Evolutionary conservation across 2,113 vertebrate genomes (phyloP).

Genomic region (Reinhardtius hippoglossoides): DNA sequence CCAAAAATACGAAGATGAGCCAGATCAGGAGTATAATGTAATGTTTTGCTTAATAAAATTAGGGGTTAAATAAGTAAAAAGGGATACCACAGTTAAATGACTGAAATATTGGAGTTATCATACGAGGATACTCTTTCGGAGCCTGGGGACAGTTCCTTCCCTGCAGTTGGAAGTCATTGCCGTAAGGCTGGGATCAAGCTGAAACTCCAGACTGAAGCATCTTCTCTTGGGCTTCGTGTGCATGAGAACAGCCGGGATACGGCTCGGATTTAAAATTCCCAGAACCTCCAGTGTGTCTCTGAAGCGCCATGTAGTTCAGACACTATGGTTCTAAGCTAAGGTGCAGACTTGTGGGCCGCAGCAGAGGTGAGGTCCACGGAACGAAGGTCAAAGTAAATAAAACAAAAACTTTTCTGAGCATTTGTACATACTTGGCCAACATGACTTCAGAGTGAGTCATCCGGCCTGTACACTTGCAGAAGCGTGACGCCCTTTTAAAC

Average conservation of each 20-base stretch:
- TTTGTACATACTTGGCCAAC: neutral
- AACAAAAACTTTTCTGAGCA: neutral
- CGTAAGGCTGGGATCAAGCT: neutral
- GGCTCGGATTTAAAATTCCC: constrained; percentile 21
- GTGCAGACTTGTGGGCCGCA: neutral
- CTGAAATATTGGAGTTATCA: no score
- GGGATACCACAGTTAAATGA: neutral
- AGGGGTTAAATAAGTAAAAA: neutral
- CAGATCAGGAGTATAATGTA: neutral
- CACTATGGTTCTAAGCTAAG: neutral
- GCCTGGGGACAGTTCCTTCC: neutral
- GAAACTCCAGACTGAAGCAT: constrained; percentile 19
- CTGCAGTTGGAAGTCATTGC: constrained; percentile 4
- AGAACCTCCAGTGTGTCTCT: constrained; percentile 10
- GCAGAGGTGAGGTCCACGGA: neutral
- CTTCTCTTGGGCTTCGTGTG: neutral
- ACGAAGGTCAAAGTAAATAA: constrained; percentile 3
- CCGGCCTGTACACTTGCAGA: neutral
- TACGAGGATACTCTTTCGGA: neutral
- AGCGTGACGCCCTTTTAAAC: neutral
- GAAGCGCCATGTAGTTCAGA: neutral
- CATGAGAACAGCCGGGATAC: neutral
- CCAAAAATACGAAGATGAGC: neutral
- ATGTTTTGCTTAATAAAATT: neutral
- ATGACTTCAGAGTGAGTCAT: no score